Percentiles rank a stretch among this genome's conserved stretches.
These are phyloP conservation scores for Nemurella pictetii DNA, from an alignment of 2,888 invertebrate genomes.

Conservation along the genomic window DNA sequence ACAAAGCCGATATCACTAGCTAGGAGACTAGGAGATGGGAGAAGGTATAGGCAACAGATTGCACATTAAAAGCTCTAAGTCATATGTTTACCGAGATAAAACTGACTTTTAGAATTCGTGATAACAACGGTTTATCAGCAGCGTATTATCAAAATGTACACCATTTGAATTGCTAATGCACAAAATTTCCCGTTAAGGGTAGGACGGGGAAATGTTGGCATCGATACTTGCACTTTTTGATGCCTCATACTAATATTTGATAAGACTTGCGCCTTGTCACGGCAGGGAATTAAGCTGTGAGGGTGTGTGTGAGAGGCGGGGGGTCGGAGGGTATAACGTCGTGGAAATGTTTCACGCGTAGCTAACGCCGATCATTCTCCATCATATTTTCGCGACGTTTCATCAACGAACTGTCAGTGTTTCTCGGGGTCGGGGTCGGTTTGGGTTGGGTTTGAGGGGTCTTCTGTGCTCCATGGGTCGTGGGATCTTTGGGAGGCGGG, in stretches of 20 bases:
- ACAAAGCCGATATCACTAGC: too few relatives aligned
- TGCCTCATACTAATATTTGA: not conserved
- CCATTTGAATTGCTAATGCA: not conserved
- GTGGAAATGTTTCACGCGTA: not conserved
- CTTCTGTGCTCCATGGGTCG: not conserved
- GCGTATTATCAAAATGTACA: not conserved
- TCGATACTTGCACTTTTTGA: not conserved
- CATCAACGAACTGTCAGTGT: not conserved
- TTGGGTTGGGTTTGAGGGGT: too few relatives aligned
- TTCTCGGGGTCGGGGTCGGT: not conserved
- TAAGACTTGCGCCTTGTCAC: not conserved
- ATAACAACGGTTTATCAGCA: not conserved
- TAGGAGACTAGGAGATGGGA: too few relatives aligned
- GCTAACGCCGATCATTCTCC: not conserved
- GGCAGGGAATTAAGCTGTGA: not conserved
- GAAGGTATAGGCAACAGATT: not conserved
- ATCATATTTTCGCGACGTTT: not conserved
- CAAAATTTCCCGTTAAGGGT: not conserved
- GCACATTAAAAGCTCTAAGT: not conserved
- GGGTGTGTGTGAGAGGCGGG: too few relatives aligned
- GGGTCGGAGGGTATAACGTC: not conserved
- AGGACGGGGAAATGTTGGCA: not conserved
- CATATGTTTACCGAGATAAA: not conserved
- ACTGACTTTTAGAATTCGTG: not conserved
- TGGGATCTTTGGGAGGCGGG: not conserved